Evolutionary conservation across 2,888 invertebrate species (phyloP), one percentile per base, ranked within the genome.

Genomic region (Acanthosepion pharaonis): DNA sequence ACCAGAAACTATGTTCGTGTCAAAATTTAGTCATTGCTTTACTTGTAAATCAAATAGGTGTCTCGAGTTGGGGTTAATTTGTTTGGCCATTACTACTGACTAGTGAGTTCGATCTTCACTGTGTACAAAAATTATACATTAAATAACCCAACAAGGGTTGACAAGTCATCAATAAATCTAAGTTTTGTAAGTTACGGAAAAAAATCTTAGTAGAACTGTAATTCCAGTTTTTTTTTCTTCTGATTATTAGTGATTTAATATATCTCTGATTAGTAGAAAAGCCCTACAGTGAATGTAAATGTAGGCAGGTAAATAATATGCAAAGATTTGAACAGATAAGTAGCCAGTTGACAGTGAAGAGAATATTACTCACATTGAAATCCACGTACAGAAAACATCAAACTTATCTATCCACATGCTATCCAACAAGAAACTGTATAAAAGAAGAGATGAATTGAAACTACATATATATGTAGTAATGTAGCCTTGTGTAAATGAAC

Each of bases 381-480:
- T 78, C n/a, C 78, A 15, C 78, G 78, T 78, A 78, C 78, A 78
- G n/a, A n/a, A 78, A 78, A 78, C 78, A 78, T 78, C 78, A 78
- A 78, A 78, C 78, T 78, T 78, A 78, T 78, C 78, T 78, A 78
- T 78, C 78, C 78, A 78, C 78, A 78, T 78, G 78, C n/a, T n/a
- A 78, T 78, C n/a, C 78, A 15, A 78, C 78, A 78, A 78, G 78
- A 78, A 59, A 59, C 23, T 23, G 59, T 59, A 23, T 59, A 59
- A 59, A 59, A 55, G 20, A 59, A n/a, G 78, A 78, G 49, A 51
- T 51, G n/a, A 15, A 93, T n/a, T n/a, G 28, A n/a, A 18, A 28
- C 25, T 51, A 51, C 18, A 51, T 49, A 49, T 49, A 51, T 51
- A 28, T 0, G 53, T 93, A 49, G 15, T 51, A n/a, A 93, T 28